These are phyloP conservation scores for Drosophila acutilabella DNA, from an alignment of 2,888 invertebrate species.

Conservation along the genomic window DNA sequence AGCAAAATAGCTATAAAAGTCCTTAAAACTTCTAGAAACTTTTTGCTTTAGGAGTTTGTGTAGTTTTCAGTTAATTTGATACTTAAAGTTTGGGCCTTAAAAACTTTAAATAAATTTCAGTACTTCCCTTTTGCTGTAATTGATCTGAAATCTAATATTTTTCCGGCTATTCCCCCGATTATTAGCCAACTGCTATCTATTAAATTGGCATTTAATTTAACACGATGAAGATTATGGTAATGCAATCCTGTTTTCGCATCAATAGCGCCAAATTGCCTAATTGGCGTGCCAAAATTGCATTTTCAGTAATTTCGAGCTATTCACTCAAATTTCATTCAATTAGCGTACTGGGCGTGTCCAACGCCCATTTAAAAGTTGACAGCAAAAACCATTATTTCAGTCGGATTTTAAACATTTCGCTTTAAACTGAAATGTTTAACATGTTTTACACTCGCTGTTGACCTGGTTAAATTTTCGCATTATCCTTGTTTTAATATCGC, in stretches of 20 bases:
- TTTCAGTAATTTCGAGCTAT: conserved; percentile 46
- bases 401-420: neutral
- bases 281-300: conserved; percentile 57
- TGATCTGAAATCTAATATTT: neutral
- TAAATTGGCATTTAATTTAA: conserved; percentile 71
- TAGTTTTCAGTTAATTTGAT: neutral
- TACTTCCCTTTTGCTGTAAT: neutral
- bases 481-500: conserved; percentile 2
- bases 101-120: neutral
- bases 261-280: conserved; percentile 38
- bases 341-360: conserved; percentile 31
- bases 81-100: neutral
- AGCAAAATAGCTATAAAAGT: neutral
- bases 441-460: neutral
- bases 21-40: neutral
- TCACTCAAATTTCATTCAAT: conserved; percentile 67
- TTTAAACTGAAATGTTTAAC: conserved; percentile 23
- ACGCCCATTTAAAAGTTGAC: neutral
- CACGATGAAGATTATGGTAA: conserved; percentile 57
- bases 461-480: neutral
- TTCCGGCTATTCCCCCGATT: neutral
- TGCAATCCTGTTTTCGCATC: conserved; percentile 38
- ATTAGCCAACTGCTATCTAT: conserved; percentile 12
- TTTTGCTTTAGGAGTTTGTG: too few species aligned
- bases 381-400: neutral